phyloP scores from a whole-genome alignment of 2,888 invertebrate genomes.

The Salticus scenicus region DNA sequence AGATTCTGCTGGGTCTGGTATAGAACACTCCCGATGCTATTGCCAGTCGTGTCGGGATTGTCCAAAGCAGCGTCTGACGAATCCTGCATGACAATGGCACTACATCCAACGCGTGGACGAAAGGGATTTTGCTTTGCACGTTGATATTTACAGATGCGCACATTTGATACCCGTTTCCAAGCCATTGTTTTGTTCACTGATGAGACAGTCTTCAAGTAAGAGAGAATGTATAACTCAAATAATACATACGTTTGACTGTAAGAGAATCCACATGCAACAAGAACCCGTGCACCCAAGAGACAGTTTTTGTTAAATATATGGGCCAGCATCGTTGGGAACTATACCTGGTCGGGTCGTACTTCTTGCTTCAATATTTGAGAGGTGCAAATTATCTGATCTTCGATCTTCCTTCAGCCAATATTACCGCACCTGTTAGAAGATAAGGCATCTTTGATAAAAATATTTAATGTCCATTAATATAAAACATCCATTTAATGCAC shows the following conservation, averaged over 20 bases:
- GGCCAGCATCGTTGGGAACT: slow-evolving; percentile 71
- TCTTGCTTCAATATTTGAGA: slow-evolving; percentile 67
- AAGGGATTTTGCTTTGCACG: slow-evolving; percentile 16
- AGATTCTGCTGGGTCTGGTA: slow-evolving; percentile 18
- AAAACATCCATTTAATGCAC: too few relatives aligned
- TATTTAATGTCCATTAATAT: too few relatives aligned
- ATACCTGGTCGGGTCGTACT: slow-evolving; percentile 67
- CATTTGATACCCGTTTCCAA: slow-evolving; percentile 20
- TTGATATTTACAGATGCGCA: slow-evolving; percentile 1
- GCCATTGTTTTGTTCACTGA: slow-evolving; percentile 72
- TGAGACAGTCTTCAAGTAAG: slow-evolving; percentile 72
- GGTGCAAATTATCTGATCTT: slow-evolving; percentile 60
- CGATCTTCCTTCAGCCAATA: slow-evolving; percentile 7
- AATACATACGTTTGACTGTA: slow-evolving; percentile 73
- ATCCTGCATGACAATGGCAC: slow-evolving; percentile 6
- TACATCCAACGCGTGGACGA: slow-evolving; percentile 14
- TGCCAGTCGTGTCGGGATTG: background rate
- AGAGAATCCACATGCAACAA: slow-evolving; percentile 73
- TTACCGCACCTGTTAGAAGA: slow-evolving; percentile 67
- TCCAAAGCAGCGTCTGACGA: background rate
- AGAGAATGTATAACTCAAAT: slow-evolving; percentile 72
- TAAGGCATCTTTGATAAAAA: too few relatives aligned
- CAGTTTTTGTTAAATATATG: slow-evolving; percentile 71
- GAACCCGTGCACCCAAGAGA: slow-evolving; percentile 72
- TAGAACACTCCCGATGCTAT: slow-evolving; percentile 38